Base-by-base conservation (phyloP, 2,797 vertebrate species). In the Micropoecilia bifurca region DNA sequence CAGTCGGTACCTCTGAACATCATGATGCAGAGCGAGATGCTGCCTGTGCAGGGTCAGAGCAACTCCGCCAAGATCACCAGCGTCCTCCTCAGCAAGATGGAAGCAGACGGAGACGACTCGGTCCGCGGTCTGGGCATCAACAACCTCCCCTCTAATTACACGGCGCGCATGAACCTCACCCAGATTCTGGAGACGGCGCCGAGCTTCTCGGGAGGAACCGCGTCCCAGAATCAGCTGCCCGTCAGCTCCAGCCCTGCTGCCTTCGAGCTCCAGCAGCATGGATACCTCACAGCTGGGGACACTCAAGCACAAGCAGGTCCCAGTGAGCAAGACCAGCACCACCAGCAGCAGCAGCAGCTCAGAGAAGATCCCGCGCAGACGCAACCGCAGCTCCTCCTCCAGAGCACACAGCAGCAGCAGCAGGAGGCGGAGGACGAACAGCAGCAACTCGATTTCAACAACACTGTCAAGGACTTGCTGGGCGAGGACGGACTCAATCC, bases 1-100 rank as follows among this genome's bases (percentile, higher is more conserved):
- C 99, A 98, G 74, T 99, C 99, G 0, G 99, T 99, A 74, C 99
- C 99, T 0, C 93, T 99, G 87, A 99, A 95, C 79, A 97, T 99
- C 90, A 99, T 99, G 99, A 99, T 99, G 99, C 97, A 99, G 95
- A 98, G 97, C 0, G 97, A 97, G 89, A 96, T 98, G 93, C 94
- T 97, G 6, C 96, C 97, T 10, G 94, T 97, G 81, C 97, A 97
- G 93, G 92, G 88, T 47, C 93, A 90, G 75, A 96, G 91, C 41
- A 98, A 97, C 91, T 95, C 95, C 78, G 96, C 97, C 87, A 99
- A 98, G 94, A 99, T 99, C 93, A 98, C 98, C 75, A 98, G 96
- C 3, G 98, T 99, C 80, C 96, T 99, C 84, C 96, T 99, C 87
- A 99, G 95, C 94, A 99, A 99, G 95, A 98, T 99, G 85, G 98